Evolutionary conservation across 2,888 invertebrate species (phyloP).

Genomic region (Spisula subtruncata): DNA sequence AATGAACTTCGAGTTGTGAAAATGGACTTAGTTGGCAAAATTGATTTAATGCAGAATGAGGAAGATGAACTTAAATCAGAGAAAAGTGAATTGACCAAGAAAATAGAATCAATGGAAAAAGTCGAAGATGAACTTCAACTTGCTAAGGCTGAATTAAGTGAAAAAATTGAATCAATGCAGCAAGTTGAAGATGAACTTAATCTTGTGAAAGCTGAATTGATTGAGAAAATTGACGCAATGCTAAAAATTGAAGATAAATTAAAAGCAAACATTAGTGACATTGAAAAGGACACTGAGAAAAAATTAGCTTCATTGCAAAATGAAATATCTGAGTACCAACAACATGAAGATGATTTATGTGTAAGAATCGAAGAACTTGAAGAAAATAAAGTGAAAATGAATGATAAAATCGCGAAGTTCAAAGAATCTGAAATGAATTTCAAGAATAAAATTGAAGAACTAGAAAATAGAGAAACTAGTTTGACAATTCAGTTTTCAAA

Average conservation of each 20-base stretch:
- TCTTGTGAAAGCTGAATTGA: slow-evolving; percentile 55
- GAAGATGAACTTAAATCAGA: slow-evolving; percentile 74
- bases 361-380: slow-evolving; percentile 70
- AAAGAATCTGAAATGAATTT: slow-evolving; percentile 65
- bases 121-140: slow-evolving; percentile 74
- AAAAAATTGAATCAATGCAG: slow-evolving; percentile 81
- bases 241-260: slow-evolving; percentile 72
- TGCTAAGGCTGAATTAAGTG: slow-evolving; percentile 69
- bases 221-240: slow-evolving; percentile 48
- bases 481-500: slow-evolving; percentile 65
- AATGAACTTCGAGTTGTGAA: slow-evolving; percentile 73
- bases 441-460: slow-evolving; percentile 67
- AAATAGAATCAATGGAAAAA: slow-evolving; percentile 50
- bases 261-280: slow-evolving; percentile 73
- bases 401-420: slow-evolving; percentile 70
- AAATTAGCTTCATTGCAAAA: slow-evolving; percentile 75
- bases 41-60: slow-evolving; percentile 58
- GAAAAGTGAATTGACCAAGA: slow-evolving; percentile 71
- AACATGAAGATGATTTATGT: slow-evolving; percentile 72
- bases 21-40: neutral
- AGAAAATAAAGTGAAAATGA: slow-evolving; percentile 70
- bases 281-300: slow-evolving; percentile 73
- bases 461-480: slow-evolving; percentile 65
- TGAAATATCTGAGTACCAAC: slow-evolving; percentile 76
- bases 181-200: slow-evolving; percentile 68